These are phyloP conservation scores for Prionailurus bengalensis DNA, from an alignment of 2,113 vertebrate genomes.

Conservation along the genomic window DNA sequence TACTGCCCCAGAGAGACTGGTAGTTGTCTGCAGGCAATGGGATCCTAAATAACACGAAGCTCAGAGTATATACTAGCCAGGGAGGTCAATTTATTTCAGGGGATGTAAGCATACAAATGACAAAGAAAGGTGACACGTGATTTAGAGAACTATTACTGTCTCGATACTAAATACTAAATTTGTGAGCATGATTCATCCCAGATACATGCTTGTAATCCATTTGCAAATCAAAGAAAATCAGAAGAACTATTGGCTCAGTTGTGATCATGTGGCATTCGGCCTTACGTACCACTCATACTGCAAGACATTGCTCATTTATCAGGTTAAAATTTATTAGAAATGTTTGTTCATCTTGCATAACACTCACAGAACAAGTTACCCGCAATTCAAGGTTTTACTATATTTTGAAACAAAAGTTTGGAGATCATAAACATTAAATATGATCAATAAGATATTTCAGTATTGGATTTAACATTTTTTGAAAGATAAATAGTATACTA, in stretches of 20 bases:
- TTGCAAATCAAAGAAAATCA: no score
- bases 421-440: background rate
- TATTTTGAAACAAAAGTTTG: background rate
- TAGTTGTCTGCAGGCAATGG: background rate
- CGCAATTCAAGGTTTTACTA: no score
- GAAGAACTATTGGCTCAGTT: no score
- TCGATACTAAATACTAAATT: background rate
- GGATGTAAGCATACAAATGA: background rate
- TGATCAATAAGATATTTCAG: background rate
- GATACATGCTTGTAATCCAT: no score
- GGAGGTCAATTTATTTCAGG: background rate
- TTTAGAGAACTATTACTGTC: background rate
- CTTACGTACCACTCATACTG: no score
- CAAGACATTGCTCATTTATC: no score
- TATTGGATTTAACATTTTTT: background rate
- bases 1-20: background rate
- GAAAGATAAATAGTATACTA: background rate
- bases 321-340: no score
- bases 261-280: no score
- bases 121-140: background rate
- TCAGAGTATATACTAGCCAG: no score
- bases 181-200: no score
- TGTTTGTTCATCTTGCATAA: no score
- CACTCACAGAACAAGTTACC: no score
- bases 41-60: background rate